phyloP scores from a whole-genome alignment of 2,797 vertebrate species.

The Petrocephalus schoutedeni region DNA sequence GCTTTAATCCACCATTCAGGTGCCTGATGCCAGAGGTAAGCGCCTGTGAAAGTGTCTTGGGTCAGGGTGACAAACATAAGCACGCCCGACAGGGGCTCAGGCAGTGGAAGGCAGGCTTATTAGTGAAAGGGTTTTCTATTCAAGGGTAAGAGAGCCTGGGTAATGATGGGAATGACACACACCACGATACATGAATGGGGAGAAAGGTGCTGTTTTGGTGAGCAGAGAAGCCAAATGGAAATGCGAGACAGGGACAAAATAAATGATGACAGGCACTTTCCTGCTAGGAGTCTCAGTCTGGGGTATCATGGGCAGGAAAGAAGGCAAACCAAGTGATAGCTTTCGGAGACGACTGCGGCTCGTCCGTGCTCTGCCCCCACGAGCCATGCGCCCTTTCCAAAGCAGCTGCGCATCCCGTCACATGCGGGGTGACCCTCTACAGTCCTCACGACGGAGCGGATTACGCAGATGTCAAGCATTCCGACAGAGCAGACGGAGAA shows the following conservation, averaged over 20 bases:
- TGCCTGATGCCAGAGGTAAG: background rate
- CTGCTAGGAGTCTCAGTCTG: background rate
- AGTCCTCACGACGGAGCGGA: background rate
- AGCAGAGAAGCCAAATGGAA: background rate
- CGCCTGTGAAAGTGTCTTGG: background rate
- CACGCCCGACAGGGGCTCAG: background rate
- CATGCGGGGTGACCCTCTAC: background rate
- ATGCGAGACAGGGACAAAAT: background rate
- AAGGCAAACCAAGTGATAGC: background rate
- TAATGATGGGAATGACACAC: background rate
- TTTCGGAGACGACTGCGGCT: background rate
- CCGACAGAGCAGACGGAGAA: background rate
- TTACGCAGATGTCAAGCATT: background rate
- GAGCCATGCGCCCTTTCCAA: background rate
- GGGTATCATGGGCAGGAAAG: background rate
- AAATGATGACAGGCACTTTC: background rate
- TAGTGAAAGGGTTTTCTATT: background rate
- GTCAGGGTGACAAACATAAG: background rate
- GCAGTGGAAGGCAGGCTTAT: background rate
- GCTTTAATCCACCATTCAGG: background rate
- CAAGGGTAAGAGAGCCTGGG: background rate
- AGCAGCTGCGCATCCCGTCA: background rate
- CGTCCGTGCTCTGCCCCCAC: background rate
- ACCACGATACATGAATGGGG: background rate
- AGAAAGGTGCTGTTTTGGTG: background rate